These are phyloP conservation scores for Melanotaenia duboulayi DNA, from an alignment of 2,113 vertebrate genomes.

Conservation along the genomic window DNA sequence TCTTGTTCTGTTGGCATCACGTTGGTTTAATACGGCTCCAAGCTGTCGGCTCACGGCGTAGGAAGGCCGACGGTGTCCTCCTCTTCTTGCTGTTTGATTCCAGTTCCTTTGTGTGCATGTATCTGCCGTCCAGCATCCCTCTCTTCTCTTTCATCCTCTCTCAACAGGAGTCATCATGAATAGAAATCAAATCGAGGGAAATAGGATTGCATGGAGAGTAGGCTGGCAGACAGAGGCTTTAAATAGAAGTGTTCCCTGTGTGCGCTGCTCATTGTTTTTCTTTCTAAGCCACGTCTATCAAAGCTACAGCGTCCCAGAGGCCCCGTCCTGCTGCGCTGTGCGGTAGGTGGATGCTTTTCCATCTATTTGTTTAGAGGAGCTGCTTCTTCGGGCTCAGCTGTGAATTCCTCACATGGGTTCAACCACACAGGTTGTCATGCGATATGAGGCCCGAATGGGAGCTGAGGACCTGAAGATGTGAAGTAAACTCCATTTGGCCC, in stretches of 20 bases:
- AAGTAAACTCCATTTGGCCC: conserved; percentile 5
- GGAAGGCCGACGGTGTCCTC: conserved; percentile 4
- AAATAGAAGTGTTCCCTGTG: conserved; percentile 54
- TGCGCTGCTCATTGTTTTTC: conserved; percentile 55
- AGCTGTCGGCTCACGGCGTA: conserved; percentile 4
- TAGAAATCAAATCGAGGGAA: conserved; percentile 29
- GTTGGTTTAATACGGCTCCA: neutral
- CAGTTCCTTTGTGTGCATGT: neutral
- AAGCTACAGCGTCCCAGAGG: conserved; percentile 44
- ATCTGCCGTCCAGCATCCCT: neutral
- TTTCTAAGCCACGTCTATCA: conserved; percentile 49
- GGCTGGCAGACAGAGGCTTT: conserved; percentile 48
- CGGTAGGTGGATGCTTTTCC: conserved; percentile 41
- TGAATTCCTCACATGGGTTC: conserved; percentile 54
- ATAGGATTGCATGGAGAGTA: conserved; percentile 22
- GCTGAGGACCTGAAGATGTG: neutral
- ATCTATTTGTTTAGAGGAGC: conserved; percentile 52
- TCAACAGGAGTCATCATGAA: conserved; percentile 46
- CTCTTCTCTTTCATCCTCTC: conserved; percentile 39
- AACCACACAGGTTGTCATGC: conserved; percentile 27
- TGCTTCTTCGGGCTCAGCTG: conserved; percentile 19
- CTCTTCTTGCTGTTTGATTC: conserved; percentile 9
- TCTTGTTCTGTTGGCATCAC: neutral
- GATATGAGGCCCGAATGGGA: conserved; percentile 20
- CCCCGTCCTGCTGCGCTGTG: conserved; percentile 49